Evolutionary conservation across 1,140 invertebrate genomes (phyloP).

Genomic region (Drosophila nigromelanica): DNA sequence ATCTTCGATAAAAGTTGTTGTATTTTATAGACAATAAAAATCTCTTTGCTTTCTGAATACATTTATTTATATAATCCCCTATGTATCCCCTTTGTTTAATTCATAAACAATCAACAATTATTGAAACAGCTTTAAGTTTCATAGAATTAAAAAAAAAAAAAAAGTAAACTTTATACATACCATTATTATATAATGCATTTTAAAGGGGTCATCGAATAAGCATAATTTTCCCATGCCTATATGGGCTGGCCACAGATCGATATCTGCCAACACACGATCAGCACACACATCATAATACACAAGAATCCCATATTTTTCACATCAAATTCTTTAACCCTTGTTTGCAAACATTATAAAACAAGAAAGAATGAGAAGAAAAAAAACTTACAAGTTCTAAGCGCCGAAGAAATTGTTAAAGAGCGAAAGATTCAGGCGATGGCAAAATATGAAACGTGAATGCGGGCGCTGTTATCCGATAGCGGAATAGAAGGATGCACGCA

Average conservation of each 20-base stretch:
- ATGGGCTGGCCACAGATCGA: constrained; percentile 58
- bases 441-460: constrained; percentile 72
- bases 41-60: no score
- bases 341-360: constrained; percentile 10
- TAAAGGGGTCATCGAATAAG: constrained; percentile 12
- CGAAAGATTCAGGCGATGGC: constrained; percentile 39
- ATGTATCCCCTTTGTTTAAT: no score
- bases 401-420: background rate
- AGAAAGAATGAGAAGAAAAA: constrained; percentile 17
- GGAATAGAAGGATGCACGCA: constrained; percentile 40
- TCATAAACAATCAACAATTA: no score
- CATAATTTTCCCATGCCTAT: constrained; percentile 58
- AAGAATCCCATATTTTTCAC: constrained; percentile 60
- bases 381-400: constrained; percentile 76
- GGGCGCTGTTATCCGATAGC: constrained; percentile 79
- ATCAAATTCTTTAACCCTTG: constrained; percentile 72
- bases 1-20: no score
- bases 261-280: constrained; percentile 70
- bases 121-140: background rate
- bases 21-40: no score
- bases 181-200: no score
- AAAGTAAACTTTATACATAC: background rate
- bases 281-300: constrained; percentile 61
- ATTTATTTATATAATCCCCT: no score
- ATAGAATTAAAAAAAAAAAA: background rate